These are phyloP conservation scores for Apostichopus japonicus DNA, from an alignment of 35 echinoderm and acorn worm genomes.

Conservation along the genomic window DNA sequence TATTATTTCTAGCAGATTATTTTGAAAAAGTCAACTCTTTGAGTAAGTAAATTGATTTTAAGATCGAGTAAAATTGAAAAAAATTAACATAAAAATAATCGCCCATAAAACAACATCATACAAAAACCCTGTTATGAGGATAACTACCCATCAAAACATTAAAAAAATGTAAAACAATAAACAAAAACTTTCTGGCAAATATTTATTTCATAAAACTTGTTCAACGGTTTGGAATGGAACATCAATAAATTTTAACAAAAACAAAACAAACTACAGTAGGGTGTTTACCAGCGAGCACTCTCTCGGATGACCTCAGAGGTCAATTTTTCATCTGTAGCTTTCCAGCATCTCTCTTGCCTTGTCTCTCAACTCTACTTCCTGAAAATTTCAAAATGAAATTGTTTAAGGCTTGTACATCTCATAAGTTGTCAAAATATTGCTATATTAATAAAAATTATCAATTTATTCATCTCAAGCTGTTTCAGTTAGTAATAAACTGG, in stretches of 20 bases:
- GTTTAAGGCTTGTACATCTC: background rate
- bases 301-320: too few species aligned
- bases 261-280: background rate
- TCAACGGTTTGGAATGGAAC: background rate
- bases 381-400: background rate
- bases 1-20: too few species aligned
- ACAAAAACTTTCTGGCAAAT: too few species aligned
- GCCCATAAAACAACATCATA: too few species aligned
- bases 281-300: background rate
- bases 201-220: too few species aligned
- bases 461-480: background rate
- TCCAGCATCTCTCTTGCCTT: constrained; percentile 36
- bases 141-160: too few species aligned
- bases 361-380: constrained; percentile 44
- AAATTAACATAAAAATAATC: too few species aligned
- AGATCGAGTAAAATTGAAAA: too few species aligned
- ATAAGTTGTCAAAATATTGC: background rate
- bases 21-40: too few species aligned
- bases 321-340: background rate
- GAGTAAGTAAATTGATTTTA: too few species aligned
- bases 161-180: background rate
- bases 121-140: too few species aligned
- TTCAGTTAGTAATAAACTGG: too few species aligned
- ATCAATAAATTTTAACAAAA: background rate
- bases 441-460: background rate